Percentiles rank a stretch among this genome's conserved stretches.
phyloP scores from a whole-genome alignment of 2,797 vertebrate genomes.

The Hemitrygon akajei region DNA sequence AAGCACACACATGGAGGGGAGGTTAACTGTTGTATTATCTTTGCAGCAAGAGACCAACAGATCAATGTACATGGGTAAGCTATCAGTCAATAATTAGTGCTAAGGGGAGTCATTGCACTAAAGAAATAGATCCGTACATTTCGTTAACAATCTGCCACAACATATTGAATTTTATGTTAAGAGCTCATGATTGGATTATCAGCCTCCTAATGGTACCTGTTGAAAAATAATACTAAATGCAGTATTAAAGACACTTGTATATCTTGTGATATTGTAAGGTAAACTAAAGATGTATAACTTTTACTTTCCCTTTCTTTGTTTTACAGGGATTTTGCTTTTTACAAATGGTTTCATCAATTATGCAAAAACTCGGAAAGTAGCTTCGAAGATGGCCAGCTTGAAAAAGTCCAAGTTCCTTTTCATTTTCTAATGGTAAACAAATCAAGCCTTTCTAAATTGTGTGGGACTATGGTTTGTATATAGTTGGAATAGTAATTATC shows the following conservation, averaged over 20 bases:
- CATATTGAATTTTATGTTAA: background rate
- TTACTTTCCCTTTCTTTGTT: background rate
- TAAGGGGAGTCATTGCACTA: no score
- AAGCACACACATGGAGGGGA: no score
- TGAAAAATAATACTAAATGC: background rate
- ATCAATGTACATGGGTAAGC: no score
- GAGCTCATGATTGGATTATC: background rate
- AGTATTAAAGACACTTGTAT: background rate
- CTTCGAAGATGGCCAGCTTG: slow-evolving; percentile 25
- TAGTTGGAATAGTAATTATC: no score
- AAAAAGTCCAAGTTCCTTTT: slow-evolving; percentile 31
- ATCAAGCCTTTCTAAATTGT: background rate
- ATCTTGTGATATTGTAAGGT: background rate
- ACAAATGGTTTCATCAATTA: slow-evolving; percentile 27
- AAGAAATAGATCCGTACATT: no score
- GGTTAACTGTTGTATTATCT: no score
- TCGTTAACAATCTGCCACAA: background rate
- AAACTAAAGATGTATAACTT: background rate
- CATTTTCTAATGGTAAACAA: slow-evolving; percentile 25
- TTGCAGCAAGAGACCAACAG: no score
- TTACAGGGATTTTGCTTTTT: slow-evolving; percentile 33
- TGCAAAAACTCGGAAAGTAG: slow-evolving; percentile 15
- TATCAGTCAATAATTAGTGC: no score
- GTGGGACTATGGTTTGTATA: no score
- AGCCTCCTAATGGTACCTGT: no score